Conservation (phyloP, 2,113 vertebrate genomes). For the Macrotis lagotis region DNA sequence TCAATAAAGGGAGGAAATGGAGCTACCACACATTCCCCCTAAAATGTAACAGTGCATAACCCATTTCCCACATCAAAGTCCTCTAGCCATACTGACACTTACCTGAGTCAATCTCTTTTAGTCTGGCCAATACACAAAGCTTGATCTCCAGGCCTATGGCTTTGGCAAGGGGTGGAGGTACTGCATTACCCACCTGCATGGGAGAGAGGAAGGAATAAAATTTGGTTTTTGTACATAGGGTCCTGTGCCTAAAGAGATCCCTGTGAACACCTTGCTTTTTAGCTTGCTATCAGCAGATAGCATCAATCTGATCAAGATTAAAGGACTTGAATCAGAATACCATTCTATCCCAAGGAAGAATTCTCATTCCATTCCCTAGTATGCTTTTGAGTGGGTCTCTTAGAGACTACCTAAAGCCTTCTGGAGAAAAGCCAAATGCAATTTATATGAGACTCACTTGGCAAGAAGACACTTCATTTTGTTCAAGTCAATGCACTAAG, state of each 20-base stretch:
- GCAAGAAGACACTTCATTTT: background rate
- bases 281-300: background rate
- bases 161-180: constrained; percentile 94
- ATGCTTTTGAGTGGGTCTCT: background rate
- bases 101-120: constrained; percentile 88
- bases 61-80: background rate
- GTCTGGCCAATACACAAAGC: constrained; percentile 84
- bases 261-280: too few relatives aligned
- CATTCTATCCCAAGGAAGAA: background rate
- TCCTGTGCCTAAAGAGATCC: too few relatives aligned
- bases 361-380: background rate
- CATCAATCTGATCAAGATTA: background rate
- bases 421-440: background rate
- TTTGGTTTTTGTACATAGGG: accelerated
- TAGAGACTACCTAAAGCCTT: background rate
- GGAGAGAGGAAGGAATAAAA: background rate
- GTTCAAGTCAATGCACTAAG: background rate
- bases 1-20: background rate
- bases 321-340: too few relatives aligned
- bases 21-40: background rate
- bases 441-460: background rate
- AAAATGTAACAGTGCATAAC: background rate
- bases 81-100: background rate
- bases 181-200: constrained; percentile 92
- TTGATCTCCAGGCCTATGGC: constrained; percentile 95